Evolutionary conservation across 2,888 invertebrate genomes (phyloP), one percentile per base, ranked within the genome.

Genomic region (Toxonevra muliebris): DNA sequence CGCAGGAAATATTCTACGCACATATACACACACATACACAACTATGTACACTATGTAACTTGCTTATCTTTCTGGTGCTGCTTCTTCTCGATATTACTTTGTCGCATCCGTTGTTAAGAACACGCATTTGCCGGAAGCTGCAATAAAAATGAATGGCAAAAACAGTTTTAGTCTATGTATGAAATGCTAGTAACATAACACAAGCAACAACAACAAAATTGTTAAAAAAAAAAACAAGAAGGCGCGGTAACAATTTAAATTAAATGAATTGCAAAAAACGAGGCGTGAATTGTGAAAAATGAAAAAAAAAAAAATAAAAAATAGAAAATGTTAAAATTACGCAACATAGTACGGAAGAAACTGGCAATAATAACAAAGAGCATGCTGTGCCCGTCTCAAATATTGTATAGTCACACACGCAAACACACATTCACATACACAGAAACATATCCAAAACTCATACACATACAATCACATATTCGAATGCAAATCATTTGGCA

Each of bases 101-200:
- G 17, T 41, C 45, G 43, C 69, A 60, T 59, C 52, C 48, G 43
- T 57, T 61, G 13, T 45, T 58, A 40, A 48, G 45, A 20, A 45
- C 30, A 30, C 30, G 30, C 30, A 30, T 64, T 59, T 55, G 65
- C 55, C 53, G 52, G 61, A 71, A 71, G 68, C 69, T 68, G 70
- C 73, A 74, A 80, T 76, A 75, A 74, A 76, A 78, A 79, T 17
- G 8, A 54, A 54, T 79, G 75, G 76, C 75, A 73, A 73, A 71
- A 71, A 71, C 76, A 76, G 70, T 41, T 54, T 13, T n/a, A 62
- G 48, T 53, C 65, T 50, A 17, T 48, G 48, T 15, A 48, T 48
- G 13, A 55, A 55, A 30, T 13, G 55, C 55, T 13, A 2, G 30
- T 30, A 30, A 7, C 30, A 30, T 30, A 30, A 30, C 30, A 30